Evolutionary conservation across 2,797 vertebrate genomes (phyloP).

Genomic region (Brachymystax lenok): DNA sequence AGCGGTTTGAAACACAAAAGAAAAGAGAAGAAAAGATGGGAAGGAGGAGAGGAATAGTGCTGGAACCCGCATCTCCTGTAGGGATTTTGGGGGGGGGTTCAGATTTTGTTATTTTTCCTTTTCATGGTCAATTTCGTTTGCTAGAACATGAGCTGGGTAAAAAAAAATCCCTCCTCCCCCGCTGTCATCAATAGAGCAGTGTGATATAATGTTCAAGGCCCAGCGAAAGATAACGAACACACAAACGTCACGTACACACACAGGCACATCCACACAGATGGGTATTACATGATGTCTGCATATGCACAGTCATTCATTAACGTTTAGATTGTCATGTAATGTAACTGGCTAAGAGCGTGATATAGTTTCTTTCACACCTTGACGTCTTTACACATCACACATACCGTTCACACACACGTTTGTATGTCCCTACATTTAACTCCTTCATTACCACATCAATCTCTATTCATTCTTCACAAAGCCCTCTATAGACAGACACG

Average conservation of each 20-base stretch:
- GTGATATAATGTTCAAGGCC: conserved; percentile 41
- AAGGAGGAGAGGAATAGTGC: conserved; percentile 40
- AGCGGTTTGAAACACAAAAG: conserved; percentile 60
- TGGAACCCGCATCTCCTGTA: conserved; percentile 48
- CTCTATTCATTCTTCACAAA: not conserved
- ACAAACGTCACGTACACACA: not conserved
- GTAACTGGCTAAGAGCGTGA: conserved; percentile 39
- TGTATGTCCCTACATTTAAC: not conserved
- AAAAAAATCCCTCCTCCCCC: conserved; percentile 32
- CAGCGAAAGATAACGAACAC: conserved; percentile 21
- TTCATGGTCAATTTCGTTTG: conserved; percentile 70
- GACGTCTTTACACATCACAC: not conserved
- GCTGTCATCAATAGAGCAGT: conserved; percentile 31
- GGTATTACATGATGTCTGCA: conserved; percentile 33
- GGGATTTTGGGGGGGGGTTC: conserved; percentile 41
- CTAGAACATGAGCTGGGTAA: conserved; percentile 63
- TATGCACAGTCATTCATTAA: conserved; percentile 17
- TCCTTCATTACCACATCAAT: not conserved
- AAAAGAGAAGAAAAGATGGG: conserved; percentile 46
- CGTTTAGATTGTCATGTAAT: conserved; percentile 29
- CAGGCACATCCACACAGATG: not conserved
- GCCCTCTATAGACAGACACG: not conserved
- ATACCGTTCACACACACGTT: not conserved
- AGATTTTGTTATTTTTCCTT: conserved; percentile 63
- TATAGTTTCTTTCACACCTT: not conserved